Percentiles rank a stretch among this genome's conserved stretches.
Evolutionary conservation across 2,797 vertebrate genomes (phyloP).

Genomic region (Austrolebias charrua): DNA sequence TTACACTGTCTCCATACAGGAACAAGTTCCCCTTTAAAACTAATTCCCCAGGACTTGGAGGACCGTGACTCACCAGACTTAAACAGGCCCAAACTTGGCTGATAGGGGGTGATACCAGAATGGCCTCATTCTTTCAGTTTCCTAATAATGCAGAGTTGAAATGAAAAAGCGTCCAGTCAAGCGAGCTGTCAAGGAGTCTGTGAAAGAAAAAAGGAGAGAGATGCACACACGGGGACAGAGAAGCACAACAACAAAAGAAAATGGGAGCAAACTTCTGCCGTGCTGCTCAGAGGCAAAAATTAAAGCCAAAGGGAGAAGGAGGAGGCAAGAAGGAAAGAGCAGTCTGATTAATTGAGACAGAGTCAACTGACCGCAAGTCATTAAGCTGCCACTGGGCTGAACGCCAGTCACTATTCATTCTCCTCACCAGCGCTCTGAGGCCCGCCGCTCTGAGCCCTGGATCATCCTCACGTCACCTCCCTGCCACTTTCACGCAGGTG

Average conservation of each 20-base stretch:
- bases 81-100: conserved; percentile 28
- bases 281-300: conserved; percentile 39
- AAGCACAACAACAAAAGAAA: conserved; percentile 34
- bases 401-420: conserved; percentile 76
- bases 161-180: conserved; percentile 36
- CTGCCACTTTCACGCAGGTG: conserved; percentile 53
- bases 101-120: conserved; percentile 49
- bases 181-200: conserved; percentile 27
- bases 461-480: conserved; percentile 63
- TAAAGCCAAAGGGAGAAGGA: conserved; percentile 40
- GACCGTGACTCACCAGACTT: conserved; percentile 25
- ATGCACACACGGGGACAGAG: conserved; percentile 23
- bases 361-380: conserved; percentile 79
- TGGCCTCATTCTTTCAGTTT: conserved; percentile 66
- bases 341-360: conserved; percentile 80
- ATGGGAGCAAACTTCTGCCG: conserved; percentile 41
- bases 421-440: conserved; percentile 56
- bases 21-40: conserved; percentile 6
- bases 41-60: conserved; percentile 30
- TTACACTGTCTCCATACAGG: conserved; percentile 6
- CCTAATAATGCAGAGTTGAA: conserved; percentile 38
- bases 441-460: conserved; percentile 55
- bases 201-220: conserved; percentile 12
- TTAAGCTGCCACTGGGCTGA: conserved; percentile 76
- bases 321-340: conserved; percentile 61